phyloP scores from a whole-genome alignment of 2,888 invertebrate genomes.

The Sinohyriopsis cumingii region DNA sequence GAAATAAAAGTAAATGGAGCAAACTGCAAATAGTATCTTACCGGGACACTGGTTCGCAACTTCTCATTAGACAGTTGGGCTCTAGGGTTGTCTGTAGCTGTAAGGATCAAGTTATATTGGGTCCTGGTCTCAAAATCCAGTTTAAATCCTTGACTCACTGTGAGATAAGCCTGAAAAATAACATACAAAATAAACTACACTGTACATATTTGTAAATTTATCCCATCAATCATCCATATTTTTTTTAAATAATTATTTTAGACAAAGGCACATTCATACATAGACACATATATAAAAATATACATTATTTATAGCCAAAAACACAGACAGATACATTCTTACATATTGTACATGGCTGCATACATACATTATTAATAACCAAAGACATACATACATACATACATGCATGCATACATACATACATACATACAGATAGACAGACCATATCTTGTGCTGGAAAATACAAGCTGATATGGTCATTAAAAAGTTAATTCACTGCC shows the following conservation, averaged over 20 bases:
- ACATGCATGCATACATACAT: no score
- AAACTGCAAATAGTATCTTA: constrained; percentile 13
- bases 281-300: no score
- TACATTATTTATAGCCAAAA: no score
- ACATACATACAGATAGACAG: no score
- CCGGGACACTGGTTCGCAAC: constrained; percentile 4
- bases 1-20: not conserved
- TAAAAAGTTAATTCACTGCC: no score
- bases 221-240: not conserved
- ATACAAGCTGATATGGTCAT: no score
- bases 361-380: no score
- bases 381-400: no score
- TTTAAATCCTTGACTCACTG: constrained; percentile 82
- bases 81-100: constrained; percentile 45
- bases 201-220: not conserved
- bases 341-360: no score
- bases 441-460: no score
- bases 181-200: not conserved
- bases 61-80: constrained; percentile 3
- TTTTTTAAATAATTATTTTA: not conserved
- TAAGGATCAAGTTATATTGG: constrained; percentile 39
- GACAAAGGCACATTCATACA: not conserved
- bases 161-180: constrained; percentile 29
- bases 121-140: constrained; percentile 44
- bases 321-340: no score